Evolutionary conservation across 2,888 invertebrate genomes (phyloP), one percentile per base, ranked within the genome.

Genomic region (Buathra laborator): DNA sequence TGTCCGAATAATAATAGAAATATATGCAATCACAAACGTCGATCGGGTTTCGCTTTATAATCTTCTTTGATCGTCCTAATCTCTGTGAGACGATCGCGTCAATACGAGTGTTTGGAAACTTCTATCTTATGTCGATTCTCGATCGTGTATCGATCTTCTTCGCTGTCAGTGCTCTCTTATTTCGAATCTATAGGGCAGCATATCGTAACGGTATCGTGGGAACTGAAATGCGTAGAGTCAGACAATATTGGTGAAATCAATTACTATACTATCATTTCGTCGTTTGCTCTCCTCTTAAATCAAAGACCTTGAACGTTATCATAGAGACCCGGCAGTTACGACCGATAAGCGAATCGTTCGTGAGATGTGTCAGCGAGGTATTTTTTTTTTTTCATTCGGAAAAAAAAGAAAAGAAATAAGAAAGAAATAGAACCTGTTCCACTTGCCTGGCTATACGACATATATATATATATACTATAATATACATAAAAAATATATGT

Each of bases 281-380:
- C 24, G 19, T 56, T 56, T 24, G 37, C 16, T 48, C 19, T n/a
- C 6, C 3, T 19, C 24, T 64, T 16, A 32, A 46, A 24, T 48
- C 53, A 19, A 68, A 14, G 48, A 16, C 72, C 71, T 81, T 74
- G 74, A 66, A 66, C 53, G 80, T 72, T 81, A 81, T 81, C 80
- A 16, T 7, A 9, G 44, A 24, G 43, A 19, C 44, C 46, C 32
- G 32, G 51, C 53, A 24, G 70, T 7, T 75, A 75, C 51, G 62
- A 75, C 68, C 81, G 81, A 81, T 81, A 81, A 76, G 46, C 43
- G 51, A 64, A 75, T 56, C 46, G 43, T 59, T 81, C 48, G n/a
- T 37, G n/a, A 59, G 56, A 19, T 44, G 67, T 44, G 44, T 29
- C 43, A 43, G 46, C 3, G 12, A n/a, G 10, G 12, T 14, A 44